A percentile compares a stretch with the other conserved stretches of the same genome.
These are phyloP conservation scores for Buphagus erythrorhynchus DNA, from an alignment of 2,797 vertebrate genomes.

Conservation along the genomic window DNA sequence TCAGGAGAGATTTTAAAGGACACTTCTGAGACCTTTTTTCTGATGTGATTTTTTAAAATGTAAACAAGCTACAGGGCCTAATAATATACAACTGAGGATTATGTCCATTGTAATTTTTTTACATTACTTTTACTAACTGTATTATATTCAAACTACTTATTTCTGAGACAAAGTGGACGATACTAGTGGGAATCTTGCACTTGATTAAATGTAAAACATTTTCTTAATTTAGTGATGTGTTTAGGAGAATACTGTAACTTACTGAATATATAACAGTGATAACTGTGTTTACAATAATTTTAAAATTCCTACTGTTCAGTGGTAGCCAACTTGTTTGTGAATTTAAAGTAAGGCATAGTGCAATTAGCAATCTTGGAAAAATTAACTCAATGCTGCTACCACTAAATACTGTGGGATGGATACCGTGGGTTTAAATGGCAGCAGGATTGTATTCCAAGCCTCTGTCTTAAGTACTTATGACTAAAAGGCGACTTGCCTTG, in stretches of 20 bases:
- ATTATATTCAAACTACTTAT: slow-evolving; percentile 44
- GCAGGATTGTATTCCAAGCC: slow-evolving; percentile 48
- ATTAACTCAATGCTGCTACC: slow-evolving; percentile 29
- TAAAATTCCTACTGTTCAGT: slow-evolving; percentile 46
- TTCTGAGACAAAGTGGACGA: slow-evolving; percentile 33
- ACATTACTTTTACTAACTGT: background rate
- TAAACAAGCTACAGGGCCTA: slow-evolving; percentile 58
- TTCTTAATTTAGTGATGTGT: slow-evolving; percentile 63
- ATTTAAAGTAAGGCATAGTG: background rate
- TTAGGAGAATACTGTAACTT: slow-evolving; percentile 55
- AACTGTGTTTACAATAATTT: slow-evolving; percentile 65
- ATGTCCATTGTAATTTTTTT: slow-evolving; percentile 47
- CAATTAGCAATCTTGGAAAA: slow-evolving; percentile 26
- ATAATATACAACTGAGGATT: slow-evolving; percentile 37
- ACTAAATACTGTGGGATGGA: slow-evolving; percentile 9
- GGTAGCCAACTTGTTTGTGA: slow-evolving; percentile 44
- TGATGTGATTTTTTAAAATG: background rate
- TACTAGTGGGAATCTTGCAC: slow-evolving; percentile 53
- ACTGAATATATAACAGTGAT: slow-evolving; percentile 38
- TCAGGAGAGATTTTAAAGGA: slow-evolving; percentile 44
- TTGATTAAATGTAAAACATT: slow-evolving; percentile 61
- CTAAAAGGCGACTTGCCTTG: slow-evolving; percentile 81
- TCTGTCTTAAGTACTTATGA: slow-evolving; percentile 59
- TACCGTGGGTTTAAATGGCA: slow-evolving; percentile 25
- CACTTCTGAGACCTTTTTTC: background rate